Percentiles rank a stretch among this genome's conserved stretches.
These are phyloP conservation scores for Orthosia gothica DNA, from an alignment of 2,888 invertebrate genomes.

Conservation along the genomic window DNA sequence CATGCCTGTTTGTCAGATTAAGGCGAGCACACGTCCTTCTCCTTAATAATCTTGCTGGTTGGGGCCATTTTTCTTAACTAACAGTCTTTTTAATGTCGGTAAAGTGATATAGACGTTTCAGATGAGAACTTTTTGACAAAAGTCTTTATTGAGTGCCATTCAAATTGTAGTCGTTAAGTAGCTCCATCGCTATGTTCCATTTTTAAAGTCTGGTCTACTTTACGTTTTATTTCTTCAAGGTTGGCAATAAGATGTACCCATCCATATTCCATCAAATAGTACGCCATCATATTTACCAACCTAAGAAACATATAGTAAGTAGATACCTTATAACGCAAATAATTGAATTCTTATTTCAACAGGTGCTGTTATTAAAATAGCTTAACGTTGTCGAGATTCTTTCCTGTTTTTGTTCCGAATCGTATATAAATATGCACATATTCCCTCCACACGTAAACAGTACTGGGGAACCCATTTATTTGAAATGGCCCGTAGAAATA, in stretches of 20 bases:
- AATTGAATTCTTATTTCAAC: conserved; percentile 17
- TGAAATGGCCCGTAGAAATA: conserved; percentile 56
- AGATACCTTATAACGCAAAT: background rate
- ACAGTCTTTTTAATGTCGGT: background rate
- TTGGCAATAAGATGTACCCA: too few relatives aligned
- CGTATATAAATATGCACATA: conserved; percentile 45
- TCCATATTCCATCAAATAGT: background rate
- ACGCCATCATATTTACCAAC: background rate
- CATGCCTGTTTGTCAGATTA: conserved; percentile 78
- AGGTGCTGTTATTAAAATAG: conserved; percentile 30
- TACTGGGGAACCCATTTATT: conserved; percentile 52
- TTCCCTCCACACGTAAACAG: conserved; percentile 33
- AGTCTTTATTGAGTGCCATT: background rate
- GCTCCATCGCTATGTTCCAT: background rate
- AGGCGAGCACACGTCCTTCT: conserved; percentile 58
- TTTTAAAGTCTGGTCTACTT: background rate
- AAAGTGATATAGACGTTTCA: background rate
- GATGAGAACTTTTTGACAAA: background rate
- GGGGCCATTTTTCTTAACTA: conserved; percentile 9
- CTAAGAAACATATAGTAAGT: background rate
- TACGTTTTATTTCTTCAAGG: too few relatives aligned
- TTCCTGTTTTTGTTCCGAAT: conserved; percentile 28
- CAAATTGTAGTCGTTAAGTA: background rate
- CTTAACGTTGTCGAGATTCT: conserved; percentile 28
- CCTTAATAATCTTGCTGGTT: conserved; percentile 47